phyloP scores from a whole-genome alignment of 2,113 vertebrate genomes.

The Leucosticte australis region DNA sequence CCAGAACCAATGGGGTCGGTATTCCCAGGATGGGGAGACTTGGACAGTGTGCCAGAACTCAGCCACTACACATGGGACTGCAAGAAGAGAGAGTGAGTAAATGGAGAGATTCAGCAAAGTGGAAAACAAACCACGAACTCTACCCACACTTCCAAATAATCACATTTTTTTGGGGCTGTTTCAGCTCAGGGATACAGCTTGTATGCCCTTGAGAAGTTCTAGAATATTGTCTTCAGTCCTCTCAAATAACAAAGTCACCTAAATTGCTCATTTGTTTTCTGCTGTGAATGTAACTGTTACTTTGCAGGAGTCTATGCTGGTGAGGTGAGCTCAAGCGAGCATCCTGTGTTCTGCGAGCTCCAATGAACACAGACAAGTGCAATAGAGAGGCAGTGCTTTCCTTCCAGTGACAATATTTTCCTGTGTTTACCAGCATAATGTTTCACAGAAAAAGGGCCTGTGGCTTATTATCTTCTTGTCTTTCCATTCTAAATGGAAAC shows the following conservation, averaged over 20 bases:
- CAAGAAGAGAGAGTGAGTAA: slow-evolving; percentile 13
- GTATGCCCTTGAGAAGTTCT: neutral
- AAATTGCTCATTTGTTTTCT: neutral
- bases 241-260: neutral
- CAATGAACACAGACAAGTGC: neutral
- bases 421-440: neutral
- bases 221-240: neutral
- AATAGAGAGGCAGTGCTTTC: neutral
- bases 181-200: neutral
- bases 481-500: neutral
- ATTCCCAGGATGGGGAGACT: slow-evolving; percentile 66
- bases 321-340: neutral
- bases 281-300: neutral
- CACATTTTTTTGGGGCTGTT: neutral
- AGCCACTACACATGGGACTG: neutral
- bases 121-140: neutral
- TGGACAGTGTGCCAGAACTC: slow-evolving; percentile 17
- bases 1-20: slow-evolving; percentile 60
- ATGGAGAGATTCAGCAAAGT: neutral
- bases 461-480: neutral
- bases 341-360: neutral
- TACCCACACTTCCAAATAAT: neutral
- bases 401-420: neutral
- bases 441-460: neutral
- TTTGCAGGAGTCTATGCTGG: neutral